A percentile compares a stretch with the other conserved stretches of the same genome.
Evolutionary conservation across 2,797 vertebrate genomes (phyloP).

Genomic region (Acanthurus leucopareius): DNA sequence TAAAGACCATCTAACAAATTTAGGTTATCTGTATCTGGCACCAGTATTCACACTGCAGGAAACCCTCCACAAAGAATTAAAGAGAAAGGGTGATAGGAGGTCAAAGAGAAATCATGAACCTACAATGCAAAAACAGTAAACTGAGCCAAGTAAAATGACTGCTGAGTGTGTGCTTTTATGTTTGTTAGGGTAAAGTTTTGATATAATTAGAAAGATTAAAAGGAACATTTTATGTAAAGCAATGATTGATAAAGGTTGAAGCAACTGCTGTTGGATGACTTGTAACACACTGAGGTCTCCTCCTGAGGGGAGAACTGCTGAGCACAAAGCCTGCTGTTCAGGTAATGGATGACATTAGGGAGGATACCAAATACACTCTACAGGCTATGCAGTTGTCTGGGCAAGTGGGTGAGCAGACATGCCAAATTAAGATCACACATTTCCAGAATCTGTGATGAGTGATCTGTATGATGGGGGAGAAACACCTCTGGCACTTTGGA

Average conservation of each 20-base stretch:
- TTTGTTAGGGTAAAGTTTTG: neutral
- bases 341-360: slow-evolving; percentile 54
- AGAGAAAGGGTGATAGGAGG: slow-evolving; percentile 26
- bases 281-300: slow-evolving; percentile 14
- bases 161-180: neutral
- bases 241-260: slow-evolving; percentile 30
- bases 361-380: slow-evolving; percentile 22
- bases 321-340: slow-evolving; percentile 41
- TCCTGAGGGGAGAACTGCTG: slow-evolving; percentile 14
- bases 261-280: slow-evolving; percentile 13
- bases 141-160: neutral
- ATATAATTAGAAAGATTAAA: slow-evolving; percentile 15
- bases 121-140: slow-evolving; percentile 29
- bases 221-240: slow-evolving; percentile 22
- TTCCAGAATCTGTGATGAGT: slow-evolving; percentile 44
- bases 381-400: neutral
- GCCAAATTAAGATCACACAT: slow-evolving; percentile 42
- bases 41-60: slow-evolving; percentile 17
- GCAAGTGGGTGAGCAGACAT: slow-evolving; percentile 26
- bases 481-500: slow-evolving; percentile 12
- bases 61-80: slow-evolving; percentile 8
- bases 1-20: neutral
- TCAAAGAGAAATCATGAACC: slow-evolving; percentile 38
- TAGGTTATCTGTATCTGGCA: slow-evolving; percentile 24
- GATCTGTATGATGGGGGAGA: slow-evolving; percentile 20